phyloP scores from a whole-genome alignment of 1,140 invertebrate genomes.

The Pseudomyrmex flavicornis region DNA sequence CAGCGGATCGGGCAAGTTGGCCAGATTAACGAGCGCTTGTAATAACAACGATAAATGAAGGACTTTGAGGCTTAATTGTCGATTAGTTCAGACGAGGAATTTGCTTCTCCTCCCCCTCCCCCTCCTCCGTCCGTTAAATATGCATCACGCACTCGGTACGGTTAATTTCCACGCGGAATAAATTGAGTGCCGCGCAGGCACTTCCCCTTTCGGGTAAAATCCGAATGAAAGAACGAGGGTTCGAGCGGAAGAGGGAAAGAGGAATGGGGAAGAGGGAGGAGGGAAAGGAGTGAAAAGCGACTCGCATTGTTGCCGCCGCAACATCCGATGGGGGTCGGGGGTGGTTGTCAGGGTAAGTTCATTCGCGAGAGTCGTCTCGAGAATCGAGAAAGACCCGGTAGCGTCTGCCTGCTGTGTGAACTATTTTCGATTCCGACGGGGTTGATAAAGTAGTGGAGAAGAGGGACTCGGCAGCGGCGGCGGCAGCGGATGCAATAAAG shows the following conservation, averaged over 20 bases:
- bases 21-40: constrained; percentile 48
- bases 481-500: constrained; percentile 47
- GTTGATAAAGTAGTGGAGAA: constrained; percentile 52
- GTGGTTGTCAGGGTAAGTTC: constrained; percentile 23
- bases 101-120: neutral
- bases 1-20: constrained; percentile 23
- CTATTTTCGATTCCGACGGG: constrained; percentile 60
- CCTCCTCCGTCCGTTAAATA: constrained; percentile 22
- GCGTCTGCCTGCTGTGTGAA: constrained; percentile 47
- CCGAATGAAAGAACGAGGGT: neutral
- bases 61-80: constrained; percentile 32
- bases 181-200: constrained; percentile 5
- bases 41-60: constrained; percentile 58
- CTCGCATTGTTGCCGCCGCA: constrained; percentile 44
- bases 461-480: constrained; percentile 18
- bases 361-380: constrained; percentile 52
- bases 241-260: neutral
- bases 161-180: constrained; percentile 12
- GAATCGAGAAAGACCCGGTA: constrained; percentile 45
- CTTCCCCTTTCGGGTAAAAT: neutral
- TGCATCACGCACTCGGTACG: neutral
- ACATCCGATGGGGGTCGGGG: constrained; percentile 27
- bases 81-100: constrained; percentile 34
- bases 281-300: neutral
- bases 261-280: neutral